These are phyloP conservation scores for Asarcornis scutulata DNA, from an alignment of 2,113 vertebrate genomes.

Conservation along the genomic window DNA sequence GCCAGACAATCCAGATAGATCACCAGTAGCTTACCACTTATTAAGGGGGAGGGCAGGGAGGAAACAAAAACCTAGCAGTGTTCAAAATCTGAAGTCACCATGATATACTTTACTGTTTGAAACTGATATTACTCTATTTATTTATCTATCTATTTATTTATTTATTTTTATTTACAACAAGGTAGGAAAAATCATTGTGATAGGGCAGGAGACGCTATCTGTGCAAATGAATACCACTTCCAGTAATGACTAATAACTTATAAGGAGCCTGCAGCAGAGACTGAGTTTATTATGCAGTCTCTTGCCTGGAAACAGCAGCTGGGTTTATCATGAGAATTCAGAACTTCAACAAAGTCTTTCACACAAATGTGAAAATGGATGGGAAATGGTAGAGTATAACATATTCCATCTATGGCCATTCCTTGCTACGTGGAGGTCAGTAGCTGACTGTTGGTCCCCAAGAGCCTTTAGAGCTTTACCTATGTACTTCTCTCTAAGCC, in stretches of 20 bases:
- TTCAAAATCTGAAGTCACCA: background rate
- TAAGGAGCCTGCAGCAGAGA: background rate
- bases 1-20: background rate
- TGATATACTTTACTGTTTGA: background rate
- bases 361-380: background rate
- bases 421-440: background rate
- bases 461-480: background rate
- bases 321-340: background rate
- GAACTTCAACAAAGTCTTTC: background rate
- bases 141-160: background rate
- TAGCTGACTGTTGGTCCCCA: accelerated
- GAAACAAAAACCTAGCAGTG: background rate
- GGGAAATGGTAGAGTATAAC: background rate
- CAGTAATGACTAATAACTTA: background rate
- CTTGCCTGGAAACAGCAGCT: background rate
- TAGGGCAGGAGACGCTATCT: background rate
- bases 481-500: accelerated
- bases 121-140: background rate
- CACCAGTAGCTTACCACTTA: background rate
- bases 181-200: background rate
- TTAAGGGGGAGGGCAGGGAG: background rate
- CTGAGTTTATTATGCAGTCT: background rate
- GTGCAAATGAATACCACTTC: background rate
- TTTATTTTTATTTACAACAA: background rate
- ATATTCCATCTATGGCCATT: background rate